Conservation (phyloP, 2,113 vertebrate genomes). For the Oophaga pumilio region DNA sequence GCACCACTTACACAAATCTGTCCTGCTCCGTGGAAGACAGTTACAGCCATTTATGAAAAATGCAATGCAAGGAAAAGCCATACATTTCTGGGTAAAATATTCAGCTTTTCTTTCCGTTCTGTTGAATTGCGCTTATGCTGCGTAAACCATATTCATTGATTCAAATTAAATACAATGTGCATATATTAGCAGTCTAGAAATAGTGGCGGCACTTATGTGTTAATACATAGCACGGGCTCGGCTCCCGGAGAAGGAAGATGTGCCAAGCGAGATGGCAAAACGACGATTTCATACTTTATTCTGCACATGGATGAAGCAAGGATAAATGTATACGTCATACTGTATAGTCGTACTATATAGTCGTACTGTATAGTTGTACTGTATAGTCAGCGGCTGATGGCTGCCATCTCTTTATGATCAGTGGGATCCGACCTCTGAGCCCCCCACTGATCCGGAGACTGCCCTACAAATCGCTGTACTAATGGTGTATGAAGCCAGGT, state of each 20-base stretch:
- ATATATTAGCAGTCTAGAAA: slow-evolving; percentile 39
- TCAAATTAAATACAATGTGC: slow-evolving; percentile 37
- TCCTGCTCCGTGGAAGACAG: slow-evolving; percentile 11
- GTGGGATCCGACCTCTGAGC: no score
- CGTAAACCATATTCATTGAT: slow-evolving; percentile 11
- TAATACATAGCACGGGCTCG: not conserved
- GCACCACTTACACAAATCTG: slow-evolving; percentile 46
- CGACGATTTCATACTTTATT: not conserved
- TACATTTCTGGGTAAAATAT: slow-evolving; percentile 13
- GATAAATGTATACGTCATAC: no score
- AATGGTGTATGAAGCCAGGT: no score
- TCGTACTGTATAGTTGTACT: no score
- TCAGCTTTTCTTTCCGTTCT: not conserved
- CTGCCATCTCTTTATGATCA: no score
- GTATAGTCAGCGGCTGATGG: no score
- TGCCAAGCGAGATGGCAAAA: not conserved
- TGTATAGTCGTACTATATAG: no score
- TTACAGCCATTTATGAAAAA: slow-evolving; percentile 12
- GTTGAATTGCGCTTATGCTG: slow-evolving; percentile 13
- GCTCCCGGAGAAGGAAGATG: not conserved
- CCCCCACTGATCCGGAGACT: no score
- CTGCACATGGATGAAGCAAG: not conserved
- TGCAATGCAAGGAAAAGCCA: not conserved
- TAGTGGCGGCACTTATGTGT: not conserved
- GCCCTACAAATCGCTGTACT: no score